Conservation (phyloP, 2,113 vertebrate species). For the Lamprotornis superbus region DNA sequence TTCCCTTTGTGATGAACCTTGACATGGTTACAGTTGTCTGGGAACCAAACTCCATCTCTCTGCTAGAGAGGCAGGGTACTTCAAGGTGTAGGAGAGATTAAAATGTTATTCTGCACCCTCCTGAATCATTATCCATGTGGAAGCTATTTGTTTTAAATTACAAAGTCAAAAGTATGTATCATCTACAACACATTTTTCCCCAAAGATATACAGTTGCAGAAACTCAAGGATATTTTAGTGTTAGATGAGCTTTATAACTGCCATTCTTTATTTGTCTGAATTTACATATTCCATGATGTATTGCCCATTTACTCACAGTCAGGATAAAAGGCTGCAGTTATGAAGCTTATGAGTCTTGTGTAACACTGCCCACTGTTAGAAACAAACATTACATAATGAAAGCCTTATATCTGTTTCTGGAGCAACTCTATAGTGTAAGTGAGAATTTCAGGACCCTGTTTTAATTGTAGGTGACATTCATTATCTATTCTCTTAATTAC, state of each 20-base stretch:
- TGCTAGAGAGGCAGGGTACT: not conserved
- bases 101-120: not conserved
- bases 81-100: not conserved
- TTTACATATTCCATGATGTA: not conserved
- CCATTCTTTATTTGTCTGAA: not conserved
- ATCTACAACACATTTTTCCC: not conserved
- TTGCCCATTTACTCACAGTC: not conserved
- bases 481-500: not conserved
- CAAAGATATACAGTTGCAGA: not conserved
- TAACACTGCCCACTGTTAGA: not conserved
- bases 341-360: accelerated
- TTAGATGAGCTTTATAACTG: not conserved
- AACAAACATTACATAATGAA: not conserved
- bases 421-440: not conserved
- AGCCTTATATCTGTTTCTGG: not conserved
- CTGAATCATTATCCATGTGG: not conserved
- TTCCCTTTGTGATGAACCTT: constrained; percentile 23
- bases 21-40: constrained; percentile 54
- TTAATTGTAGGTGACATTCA: not conserved
- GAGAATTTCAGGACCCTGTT: not conserved
- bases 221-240: not conserved
- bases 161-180: not conserved
- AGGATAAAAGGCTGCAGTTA: not conserved
- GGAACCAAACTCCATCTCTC: constrained; percentile 11
- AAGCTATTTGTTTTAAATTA: not conserved